Conservation (phyloP, 2,797 vertebrate species). For the Notolabrus celidotus region DNA sequence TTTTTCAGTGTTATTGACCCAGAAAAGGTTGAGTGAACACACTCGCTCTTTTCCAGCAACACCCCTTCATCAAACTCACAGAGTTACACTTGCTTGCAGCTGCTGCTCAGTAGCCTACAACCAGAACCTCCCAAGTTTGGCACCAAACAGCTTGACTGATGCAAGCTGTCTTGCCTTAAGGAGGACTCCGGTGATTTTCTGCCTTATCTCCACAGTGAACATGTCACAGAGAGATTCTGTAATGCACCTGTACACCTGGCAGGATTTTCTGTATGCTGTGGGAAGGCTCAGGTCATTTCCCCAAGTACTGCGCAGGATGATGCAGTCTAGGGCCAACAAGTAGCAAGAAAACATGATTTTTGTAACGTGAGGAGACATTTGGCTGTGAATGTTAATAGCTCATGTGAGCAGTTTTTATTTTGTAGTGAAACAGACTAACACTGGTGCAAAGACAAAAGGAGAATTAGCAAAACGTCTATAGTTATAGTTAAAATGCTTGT, state of each 20-base stretch:
- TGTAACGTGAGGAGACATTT: no score
- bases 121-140: conserved; percentile 50
- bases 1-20: conserved; percentile 77
- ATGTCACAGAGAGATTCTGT: conserved; percentile 61
- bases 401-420: no score
- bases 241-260: conserved; percentile 59
- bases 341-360: conserved; percentile 15
- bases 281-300: conserved; percentile 39
- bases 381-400: no score
- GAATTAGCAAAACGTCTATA: no score
- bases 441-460: no score
- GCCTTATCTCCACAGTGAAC: conserved; percentile 59
- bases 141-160: conserved; percentile 59
- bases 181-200: conserved; percentile 61
- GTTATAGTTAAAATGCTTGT: no score
- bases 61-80: conserved; percentile 47
- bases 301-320: conserved; percentile 33
- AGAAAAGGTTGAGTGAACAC: conserved; percentile 71
- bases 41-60: conserved; percentile 37
- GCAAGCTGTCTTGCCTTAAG: conserved; percentile 61
- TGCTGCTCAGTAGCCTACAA: conserved; percentile 50
- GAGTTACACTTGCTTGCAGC: conserved; percentile 44
- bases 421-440: no score
- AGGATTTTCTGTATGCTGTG: conserved; percentile 43
- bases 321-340: conserved; percentile 21